phyloP scores from a whole-genome alignment of 2,888 invertebrate genomes.

The Ormyrus rosae region DNA sequence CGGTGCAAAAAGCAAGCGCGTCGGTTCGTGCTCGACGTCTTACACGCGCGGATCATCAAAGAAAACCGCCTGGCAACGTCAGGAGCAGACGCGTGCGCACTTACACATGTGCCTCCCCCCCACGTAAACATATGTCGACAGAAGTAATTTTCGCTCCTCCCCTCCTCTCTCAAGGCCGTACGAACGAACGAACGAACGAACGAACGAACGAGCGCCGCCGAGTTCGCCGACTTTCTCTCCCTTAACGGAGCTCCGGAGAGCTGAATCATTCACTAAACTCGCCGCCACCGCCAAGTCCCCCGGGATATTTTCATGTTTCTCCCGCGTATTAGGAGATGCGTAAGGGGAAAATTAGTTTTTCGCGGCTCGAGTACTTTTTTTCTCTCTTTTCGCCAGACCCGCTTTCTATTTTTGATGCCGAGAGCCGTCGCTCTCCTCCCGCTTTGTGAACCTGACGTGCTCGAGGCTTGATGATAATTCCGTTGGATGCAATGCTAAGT shows the following conservation, averaged over 20 bases:
- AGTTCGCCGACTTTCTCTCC: constrained; percentile 42
- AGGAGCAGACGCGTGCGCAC: constrained; percentile 21
- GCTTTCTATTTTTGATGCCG: too few species aligned
- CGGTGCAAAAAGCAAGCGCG: constrained; percentile 2
- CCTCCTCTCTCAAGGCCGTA: constrained; percentile 25
- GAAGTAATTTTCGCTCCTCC: constrained; percentile 54
- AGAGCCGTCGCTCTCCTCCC: too few species aligned
- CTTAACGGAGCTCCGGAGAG: constrained; percentile 18
- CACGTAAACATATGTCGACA: constrained; percentile 52
- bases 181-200: not conserved
- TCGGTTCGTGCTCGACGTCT: constrained; percentile 5
- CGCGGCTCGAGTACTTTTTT: constrained; percentile 28
- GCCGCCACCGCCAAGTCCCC: constrained; percentile 44
- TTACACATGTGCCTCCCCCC: not conserved
- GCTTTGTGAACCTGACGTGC: too few species aligned
- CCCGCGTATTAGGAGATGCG: constrained; percentile 3
- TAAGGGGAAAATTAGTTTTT: constrained; percentile 42
- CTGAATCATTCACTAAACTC: constrained; percentile 55
- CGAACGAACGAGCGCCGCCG: not conserved
- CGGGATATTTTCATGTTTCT: constrained; percentile 46
- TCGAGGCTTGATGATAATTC: too few species aligned
- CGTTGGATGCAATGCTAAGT: too few species aligned
- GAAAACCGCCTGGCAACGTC: constrained; percentile 43
- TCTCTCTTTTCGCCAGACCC: not conserved
- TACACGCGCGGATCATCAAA: constrained; percentile 42